These are phyloP conservation scores for Pipistrellus kuhlii DNA, from an alignment of 2,797 vertebrate species.

Conservation along the genomic window DNA sequence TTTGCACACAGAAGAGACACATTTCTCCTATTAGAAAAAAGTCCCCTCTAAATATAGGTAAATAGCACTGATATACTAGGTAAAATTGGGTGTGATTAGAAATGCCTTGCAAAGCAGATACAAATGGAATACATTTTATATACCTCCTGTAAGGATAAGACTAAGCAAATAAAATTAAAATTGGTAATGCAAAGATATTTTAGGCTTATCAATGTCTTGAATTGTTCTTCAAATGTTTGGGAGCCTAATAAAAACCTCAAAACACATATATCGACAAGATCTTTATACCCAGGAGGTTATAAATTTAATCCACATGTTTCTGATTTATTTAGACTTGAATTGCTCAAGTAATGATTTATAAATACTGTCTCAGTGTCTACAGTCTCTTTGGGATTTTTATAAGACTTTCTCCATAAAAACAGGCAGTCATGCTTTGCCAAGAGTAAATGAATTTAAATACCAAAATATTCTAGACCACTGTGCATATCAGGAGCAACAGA, in stretches of 20 bases:
- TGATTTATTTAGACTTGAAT: constrained; percentile 61
- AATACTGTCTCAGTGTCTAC: constrained; percentile 12
- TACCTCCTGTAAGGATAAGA: background rate
- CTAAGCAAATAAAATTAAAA: constrained; percentile 23
- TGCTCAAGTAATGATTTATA: constrained; percentile 61
- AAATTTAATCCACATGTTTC: constrained; percentile 69
- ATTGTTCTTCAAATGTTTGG: constrained; percentile 53
- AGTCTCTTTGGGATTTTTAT: constrained; percentile 69
- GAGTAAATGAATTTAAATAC: constrained; percentile 67
- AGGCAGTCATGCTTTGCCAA: constrained; percentile 63
- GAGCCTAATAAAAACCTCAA: constrained; percentile 32
- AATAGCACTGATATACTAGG: background rate
- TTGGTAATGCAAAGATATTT: background rate
- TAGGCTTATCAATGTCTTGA: constrained; percentile 37
- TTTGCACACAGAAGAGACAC: constrained; percentile 27
- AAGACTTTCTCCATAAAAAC: constrained; percentile 69
- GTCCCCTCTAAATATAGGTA: constrained; percentile 21
- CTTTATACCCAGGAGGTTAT: constrained; percentile 30
- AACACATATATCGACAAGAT: constrained; percentile 40
- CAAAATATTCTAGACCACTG: constrained; percentile 31
- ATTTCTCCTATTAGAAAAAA: constrained; percentile 36
- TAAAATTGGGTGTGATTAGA: background rate
- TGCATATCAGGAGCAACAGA: constrained; percentile 28
- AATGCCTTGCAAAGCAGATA: constrained; percentile 48
- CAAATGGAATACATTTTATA: background rate